Evolutionary conservation across 2,113 vertebrate species (phyloP).

Genomic region (Nicator chloris): DNA sequence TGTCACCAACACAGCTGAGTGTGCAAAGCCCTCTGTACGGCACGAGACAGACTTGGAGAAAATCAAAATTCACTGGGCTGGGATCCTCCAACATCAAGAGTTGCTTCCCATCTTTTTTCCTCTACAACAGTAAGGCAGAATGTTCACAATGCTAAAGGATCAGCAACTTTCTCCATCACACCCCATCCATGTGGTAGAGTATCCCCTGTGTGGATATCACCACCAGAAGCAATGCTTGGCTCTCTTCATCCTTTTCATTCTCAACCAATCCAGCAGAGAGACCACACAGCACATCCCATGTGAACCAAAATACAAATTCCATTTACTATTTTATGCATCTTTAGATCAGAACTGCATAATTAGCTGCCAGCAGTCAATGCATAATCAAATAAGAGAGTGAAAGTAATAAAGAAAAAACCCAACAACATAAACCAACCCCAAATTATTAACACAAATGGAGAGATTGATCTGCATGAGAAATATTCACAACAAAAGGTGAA

Average conservation of each 20-base stretch:
- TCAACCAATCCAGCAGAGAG: neutral
- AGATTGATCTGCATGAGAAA: neutral
- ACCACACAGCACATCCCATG: neutral
- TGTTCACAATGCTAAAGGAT: neutral
- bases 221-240: neutral
- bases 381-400: neutral
- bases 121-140: neutral
- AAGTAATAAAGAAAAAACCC: neutral
- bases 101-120: neutral
- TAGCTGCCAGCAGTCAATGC: neutral
- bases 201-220: neutral
- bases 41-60: neutral
- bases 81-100: neutral
- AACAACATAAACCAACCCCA: neutral
- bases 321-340: neutral
- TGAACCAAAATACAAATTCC: neutral
- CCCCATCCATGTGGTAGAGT: neutral
- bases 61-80: neutral
- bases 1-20: neutral
- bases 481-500: neutral
- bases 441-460: neutral
- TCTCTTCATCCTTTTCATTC: neutral
- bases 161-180: neutral
- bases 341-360: neutral
- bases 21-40: neutral